phyloP scores from a whole-genome alignment of 2,888 invertebrate genomes.

The Parelbella ahira region DNA sequence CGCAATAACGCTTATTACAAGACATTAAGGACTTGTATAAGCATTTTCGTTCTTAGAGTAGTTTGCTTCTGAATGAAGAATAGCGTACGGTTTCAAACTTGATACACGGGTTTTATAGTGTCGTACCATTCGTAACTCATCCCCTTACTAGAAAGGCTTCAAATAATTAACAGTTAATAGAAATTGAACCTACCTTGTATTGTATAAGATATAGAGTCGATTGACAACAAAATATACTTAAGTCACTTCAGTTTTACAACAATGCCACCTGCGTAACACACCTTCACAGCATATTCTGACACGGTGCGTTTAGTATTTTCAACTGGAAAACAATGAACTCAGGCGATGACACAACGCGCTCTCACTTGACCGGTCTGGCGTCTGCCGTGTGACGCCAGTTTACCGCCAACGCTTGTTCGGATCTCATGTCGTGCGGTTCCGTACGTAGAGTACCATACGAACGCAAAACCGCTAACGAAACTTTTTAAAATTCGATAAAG shows the following conservation, averaged over 20 bases:
- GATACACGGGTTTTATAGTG: background rate
- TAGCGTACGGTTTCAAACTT: conserved; percentile 4
- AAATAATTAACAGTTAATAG: background rate
- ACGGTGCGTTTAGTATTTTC: conserved; percentile 31
- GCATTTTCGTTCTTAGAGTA: background rate
- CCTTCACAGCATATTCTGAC: conserved; percentile 16
- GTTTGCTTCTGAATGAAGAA: conserved; percentile 7
- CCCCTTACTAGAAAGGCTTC: background rate
- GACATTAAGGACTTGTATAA: conserved; percentile 5
- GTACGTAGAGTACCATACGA: conserved; percentile 18
- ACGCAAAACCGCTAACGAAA: conserved; percentile 47
- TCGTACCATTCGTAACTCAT: background rate
- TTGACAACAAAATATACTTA: background rate
- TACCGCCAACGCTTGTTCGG: conserved; percentile 52
- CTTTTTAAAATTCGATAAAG: conserved; percentile 26
- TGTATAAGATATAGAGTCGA: background rate
- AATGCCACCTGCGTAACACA: conserved; percentile 7
- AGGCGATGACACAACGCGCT: conserved; percentile 57
- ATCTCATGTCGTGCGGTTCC: conserved; percentile 44
- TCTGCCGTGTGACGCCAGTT: conserved; percentile 48
- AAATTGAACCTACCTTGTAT: background rate
- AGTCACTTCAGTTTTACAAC: background rate
- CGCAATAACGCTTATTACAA: conserved; percentile 5
- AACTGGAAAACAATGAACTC: conserved; percentile 44
- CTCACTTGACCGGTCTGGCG: conserved; percentile 58